phyloP scores from a whole-genome alignment of 2,113 vertebrate species.

The Fregata magnificens region DNA sequence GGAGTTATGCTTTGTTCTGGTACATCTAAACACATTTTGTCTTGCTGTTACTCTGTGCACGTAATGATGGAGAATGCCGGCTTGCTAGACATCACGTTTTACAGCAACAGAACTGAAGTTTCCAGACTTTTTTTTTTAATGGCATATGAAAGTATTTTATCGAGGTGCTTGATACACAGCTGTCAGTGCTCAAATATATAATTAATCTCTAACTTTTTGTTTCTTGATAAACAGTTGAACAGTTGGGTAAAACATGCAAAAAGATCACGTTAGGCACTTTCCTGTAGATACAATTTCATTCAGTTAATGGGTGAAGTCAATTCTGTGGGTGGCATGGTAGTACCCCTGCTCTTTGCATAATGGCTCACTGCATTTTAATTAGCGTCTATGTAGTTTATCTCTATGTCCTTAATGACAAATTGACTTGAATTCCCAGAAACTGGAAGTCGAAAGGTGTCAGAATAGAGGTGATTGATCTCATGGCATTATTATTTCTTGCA shows the following conservation, averaged over 20 bases:
- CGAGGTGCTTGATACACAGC: neutral
- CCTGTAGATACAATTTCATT: neutral
- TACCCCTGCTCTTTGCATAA: neutral
- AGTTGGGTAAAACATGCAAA: neutral
- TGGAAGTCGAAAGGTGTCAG: neutral
- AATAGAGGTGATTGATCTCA: neutral
- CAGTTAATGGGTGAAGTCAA: neutral
- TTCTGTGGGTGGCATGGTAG: neutral
- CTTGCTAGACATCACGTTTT: neutral
- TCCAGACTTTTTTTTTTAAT: neutral
- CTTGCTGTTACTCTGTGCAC: neutral
- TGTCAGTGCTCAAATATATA: neutral
- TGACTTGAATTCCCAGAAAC: neutral
- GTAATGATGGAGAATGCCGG: neutral
- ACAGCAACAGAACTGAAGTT: neutral
- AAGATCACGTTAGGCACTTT: neutral
- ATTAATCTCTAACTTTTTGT: neutral
- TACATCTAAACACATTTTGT: neutral
- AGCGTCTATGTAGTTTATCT: neutral
- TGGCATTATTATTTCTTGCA: neutral
- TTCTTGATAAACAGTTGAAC: neutral
- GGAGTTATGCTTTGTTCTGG: neutral
- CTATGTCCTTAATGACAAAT: neutral
- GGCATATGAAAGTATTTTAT: neutral
- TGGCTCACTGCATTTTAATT: neutral